Evolutionary conservation across 1,140 invertebrate species (phyloP), one percentile per base, ranked within the genome.

Genomic region (Neoseiulus cucumeris): DNA sequence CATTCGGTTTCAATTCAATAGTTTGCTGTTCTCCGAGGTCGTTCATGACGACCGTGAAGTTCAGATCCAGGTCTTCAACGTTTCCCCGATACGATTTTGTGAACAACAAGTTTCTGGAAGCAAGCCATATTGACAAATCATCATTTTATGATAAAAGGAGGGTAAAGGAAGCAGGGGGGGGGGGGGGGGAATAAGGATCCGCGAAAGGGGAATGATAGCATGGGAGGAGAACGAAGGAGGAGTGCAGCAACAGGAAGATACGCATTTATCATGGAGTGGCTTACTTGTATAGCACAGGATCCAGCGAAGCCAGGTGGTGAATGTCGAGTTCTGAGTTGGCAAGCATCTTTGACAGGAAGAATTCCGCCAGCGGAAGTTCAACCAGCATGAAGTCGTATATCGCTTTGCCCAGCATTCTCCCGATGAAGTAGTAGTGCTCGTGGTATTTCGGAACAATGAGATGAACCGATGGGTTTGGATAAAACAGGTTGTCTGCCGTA

Each of bases 341-440:
- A 51, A 92, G 80, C 25, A 93, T 79, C 75, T 93, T 92, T 1
- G 86, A 85, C 7, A 97, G 76, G 73, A 94, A 94, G 74, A 93
- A 94, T 69, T 89, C 87, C 1, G 91, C 90, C 70, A 98, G 82
- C 0, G 92, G 92, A 20, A 97, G 74, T 74, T 98, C 93, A 5
- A 95, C 87, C 65, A 97, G 75, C 41, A 96, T 80, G 77, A 93
- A 93, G 75, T 97, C 92, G 76, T 94, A 96, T 18, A 98, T 78
- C 22, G 86, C 85, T 79, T 97, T 97, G 44, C 93, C 94, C 4
- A 97, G 76, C 74, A 98, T 89, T 64, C 92, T 79, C 9, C 93
- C 94, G 66, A 98, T 87, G 73, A 98, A 96, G 75, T 84, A 95
- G 74, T 93, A 98, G 77, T 98, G 94, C 70, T 87, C 84, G 0